Percentiles rank a stretch among this genome's conserved stretches.
Conservation (phyloP, 2,113 vertebrate genomes). For the Tamias sibiricus region DNA sequence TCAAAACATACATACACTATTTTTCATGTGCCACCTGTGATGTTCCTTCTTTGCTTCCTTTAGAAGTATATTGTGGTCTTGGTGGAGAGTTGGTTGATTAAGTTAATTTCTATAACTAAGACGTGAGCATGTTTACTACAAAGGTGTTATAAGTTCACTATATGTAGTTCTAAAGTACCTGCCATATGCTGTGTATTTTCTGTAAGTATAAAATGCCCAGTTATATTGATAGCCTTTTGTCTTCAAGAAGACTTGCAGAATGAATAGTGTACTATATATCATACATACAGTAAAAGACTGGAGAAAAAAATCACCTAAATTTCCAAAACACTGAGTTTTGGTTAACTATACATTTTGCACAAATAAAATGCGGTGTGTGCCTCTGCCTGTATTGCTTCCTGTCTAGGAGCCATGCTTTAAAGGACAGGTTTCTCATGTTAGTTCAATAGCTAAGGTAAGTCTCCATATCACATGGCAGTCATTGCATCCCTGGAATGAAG, state of each 20-base stretch:
- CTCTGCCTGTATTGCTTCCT: conserved; percentile 32
- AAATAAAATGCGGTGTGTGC: neutral
- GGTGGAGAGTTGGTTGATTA: neutral
- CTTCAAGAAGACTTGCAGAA: neutral
- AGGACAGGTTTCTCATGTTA: neutral
- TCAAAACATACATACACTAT: too few species aligned
- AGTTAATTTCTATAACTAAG: neutral
- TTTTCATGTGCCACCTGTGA: neutral
- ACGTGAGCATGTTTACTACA: neutral
- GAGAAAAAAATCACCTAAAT: neutral
- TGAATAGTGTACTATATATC: neutral
- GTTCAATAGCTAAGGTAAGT: neutral
- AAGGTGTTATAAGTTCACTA: neutral
- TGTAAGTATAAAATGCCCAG: neutral
- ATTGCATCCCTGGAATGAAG: neutral
- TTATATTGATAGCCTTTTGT: neutral
- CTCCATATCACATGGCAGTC: neutral
- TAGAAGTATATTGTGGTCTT: conserved; percentile 12
- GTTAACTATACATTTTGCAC: neutral
- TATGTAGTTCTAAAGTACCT: neutral
- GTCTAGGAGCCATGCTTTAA: neutral
- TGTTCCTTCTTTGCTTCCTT: neutral
- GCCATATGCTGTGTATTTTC: neutral
- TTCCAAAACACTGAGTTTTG: neutral
- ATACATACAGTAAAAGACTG: neutral